Percentiles rank a stretch among this genome's conserved stretches.
phyloP scores from a whole-genome alignment of 2,797 vertebrate species.

The Pristis pectinata region DNA sequence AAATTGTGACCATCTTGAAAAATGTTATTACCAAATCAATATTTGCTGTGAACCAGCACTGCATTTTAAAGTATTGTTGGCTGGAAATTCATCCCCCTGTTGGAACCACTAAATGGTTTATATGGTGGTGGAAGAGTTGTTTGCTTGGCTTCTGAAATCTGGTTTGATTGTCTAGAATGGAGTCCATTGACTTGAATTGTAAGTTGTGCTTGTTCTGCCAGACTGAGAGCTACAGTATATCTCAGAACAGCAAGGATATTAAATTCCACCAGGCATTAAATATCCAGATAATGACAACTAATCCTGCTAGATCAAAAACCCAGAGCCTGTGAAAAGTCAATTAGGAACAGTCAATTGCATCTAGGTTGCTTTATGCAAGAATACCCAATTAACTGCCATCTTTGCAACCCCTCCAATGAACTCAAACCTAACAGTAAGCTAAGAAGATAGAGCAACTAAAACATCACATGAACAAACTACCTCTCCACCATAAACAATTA shows the following conservation, averaged over 20 bases:
- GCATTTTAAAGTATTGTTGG: background rate
- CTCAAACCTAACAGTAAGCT: background rate
- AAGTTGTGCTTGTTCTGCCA: background rate
- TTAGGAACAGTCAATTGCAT: background rate
- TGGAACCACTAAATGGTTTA: too few relatives aligned
- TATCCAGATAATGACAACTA: background rate
- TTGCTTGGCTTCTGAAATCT: too few relatives aligned
- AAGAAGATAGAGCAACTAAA: background rate
- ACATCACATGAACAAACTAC: background rate
- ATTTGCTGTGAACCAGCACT: background rate
- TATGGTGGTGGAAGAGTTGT: too few relatives aligned
- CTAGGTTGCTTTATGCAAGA: background rate
- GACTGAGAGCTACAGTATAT: background rate
- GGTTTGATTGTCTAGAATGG: too few relatives aligned
- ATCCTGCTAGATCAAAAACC: slow-evolving; percentile 6
- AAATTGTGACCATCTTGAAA: background rate
- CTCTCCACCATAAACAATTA: background rate
- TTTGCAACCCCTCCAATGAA: background rate
- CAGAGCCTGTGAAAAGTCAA: slow-evolving; percentile 19
- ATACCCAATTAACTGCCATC: background rate
- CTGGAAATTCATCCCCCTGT: too few relatives aligned
- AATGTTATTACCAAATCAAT: background rate
- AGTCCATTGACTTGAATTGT: too few relatives aligned
- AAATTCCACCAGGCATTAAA: slow-evolving; percentile 22
- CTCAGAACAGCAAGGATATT: background rate